A percentile compares a stretch with the other conserved stretches of the same genome.
phyloP scores from a whole-genome alignment of 1,140 invertebrate species.

The Theocolax elegans region DNA sequence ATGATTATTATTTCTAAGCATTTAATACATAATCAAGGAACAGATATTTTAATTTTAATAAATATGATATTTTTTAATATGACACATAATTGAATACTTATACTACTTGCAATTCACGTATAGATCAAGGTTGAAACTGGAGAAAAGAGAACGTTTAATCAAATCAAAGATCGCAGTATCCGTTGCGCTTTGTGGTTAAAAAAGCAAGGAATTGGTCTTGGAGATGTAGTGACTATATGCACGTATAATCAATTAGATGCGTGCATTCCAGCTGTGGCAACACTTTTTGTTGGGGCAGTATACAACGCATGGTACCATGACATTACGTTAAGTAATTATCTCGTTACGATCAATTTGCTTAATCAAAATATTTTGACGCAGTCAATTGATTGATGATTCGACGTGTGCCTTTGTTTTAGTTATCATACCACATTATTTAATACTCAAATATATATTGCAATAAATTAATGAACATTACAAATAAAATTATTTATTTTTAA shows the following conservation, averaged over 20 bases:
- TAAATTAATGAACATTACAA: too few relatives aligned
- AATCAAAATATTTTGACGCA: not conserved
- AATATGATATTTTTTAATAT: too few relatives aligned
- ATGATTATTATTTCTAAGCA: too few relatives aligned
- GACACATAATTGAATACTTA: too few relatives aligned
- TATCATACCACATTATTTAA: too few relatives aligned
- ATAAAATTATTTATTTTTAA: too few relatives aligned
- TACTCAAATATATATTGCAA: not conserved
- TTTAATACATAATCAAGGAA: too few relatives aligned
- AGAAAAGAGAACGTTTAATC: not conserved
- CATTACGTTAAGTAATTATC: slow-evolving; percentile 1
- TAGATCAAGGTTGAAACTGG: slow-evolving; percentile 5
- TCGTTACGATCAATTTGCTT: too few relatives aligned
- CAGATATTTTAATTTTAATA: too few relatives aligned
- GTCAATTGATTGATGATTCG: too few relatives aligned
- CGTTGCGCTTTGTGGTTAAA: slow-evolving; percentile 34
- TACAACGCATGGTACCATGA: slow-evolving; percentile 14
- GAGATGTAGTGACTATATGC: slow-evolving; percentile 17
- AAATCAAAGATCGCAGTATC: slow-evolving; percentile 8
- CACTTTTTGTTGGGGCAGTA: slow-evolving; percentile 11
- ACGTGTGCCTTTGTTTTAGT: too few relatives aligned
- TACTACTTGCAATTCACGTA: too few relatives aligned
- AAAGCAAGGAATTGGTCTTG: slow-evolving; percentile 16
- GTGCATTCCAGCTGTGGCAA: not conserved
- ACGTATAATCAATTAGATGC: slow-evolving; percentile 7